Base-by-base conservation (phyloP, 2,113 vertebrate genomes). In the Megaleporinus macrocephalus region DNA sequence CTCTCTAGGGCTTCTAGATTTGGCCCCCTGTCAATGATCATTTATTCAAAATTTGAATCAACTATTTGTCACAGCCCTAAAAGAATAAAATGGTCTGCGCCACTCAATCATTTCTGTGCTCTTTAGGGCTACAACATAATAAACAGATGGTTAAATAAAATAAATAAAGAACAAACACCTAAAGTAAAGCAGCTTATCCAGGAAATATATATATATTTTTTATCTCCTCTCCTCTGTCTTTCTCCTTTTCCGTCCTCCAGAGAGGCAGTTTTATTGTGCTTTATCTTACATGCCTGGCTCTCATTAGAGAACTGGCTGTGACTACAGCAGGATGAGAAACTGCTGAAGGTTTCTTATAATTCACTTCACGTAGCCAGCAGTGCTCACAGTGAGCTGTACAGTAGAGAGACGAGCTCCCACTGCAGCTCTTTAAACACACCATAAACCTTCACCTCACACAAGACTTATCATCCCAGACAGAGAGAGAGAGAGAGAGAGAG, bases 301-400 rank as follows among this genome's bases (percentile, higher is more conserved):
- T 66, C 63, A 66, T 66, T 66, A 29, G 15, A 63, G 26, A 29
- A 22, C 24, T 61, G 27, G 30, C 16, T 33, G 18, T n/a, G 33
- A 36, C 65, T 18, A 36, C 6, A 22, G 7, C 18, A 22, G 65
- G 9, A 69, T 12, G 22, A 41, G n/a, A 1, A 22, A 41, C 65
- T 69, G 65, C 65, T 69, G 65, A 69, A n/a, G 30, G 30, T 69
- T n/a, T 11, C 30, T 69, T 69, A 69, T 11, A 36, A 36, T 69
- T 66, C 62, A 29, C 26, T 29, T 65, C 27, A 65, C 27, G 15
- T 29, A 33, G 29, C 27, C 63, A 66, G 30, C 27, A 66, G 14
- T 22, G 5, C 7, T 30, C 63, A 30, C 7, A 1, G 15, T 20
- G 15, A 30, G 13, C 27, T 30, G 63, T 30, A 66, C 41, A 44